phyloP scores from a whole-genome alignment of 2,797 vertebrate species.

The Lagocephalus sceleratus region DNA sequence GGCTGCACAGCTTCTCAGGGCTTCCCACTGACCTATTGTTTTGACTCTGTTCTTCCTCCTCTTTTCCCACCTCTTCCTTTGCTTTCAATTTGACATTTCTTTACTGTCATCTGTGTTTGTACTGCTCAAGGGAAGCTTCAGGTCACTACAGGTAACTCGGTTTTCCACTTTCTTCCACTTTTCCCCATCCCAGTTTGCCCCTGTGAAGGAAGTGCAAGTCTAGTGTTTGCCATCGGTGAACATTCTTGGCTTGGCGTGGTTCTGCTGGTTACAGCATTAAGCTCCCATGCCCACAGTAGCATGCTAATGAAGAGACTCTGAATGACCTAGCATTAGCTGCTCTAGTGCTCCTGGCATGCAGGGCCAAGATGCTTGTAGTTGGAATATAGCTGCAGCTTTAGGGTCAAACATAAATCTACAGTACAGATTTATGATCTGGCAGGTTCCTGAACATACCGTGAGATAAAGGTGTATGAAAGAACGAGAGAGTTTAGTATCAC shows the following conservation, averaged over 20 bases:
- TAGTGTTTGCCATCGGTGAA: conserved; percentile 42
- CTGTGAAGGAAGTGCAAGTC: conserved; percentile 25
- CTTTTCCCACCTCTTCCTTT: conserved; percentile 51
- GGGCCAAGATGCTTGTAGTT: conserved; percentile 55
- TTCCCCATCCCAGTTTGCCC: conserved; percentile 19
- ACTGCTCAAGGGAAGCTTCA: conserved; percentile 96
- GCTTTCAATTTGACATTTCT: conserved; percentile 65
- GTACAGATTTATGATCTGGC: conserved; percentile 7
- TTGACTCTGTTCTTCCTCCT: conserved; percentile 51
- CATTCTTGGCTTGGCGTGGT: conserved; percentile 47
- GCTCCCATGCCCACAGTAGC: conserved; percentile 55
- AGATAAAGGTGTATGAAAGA: conserved; percentile 15
- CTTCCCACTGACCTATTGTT: conserved; percentile 62
- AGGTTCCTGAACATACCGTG: conserved; percentile 10
- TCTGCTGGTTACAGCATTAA: conserved; percentile 38
- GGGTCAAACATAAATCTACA: not conserved
- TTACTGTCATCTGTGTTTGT: conserved; percentile 65
- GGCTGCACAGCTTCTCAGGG: conserved; percentile 36
- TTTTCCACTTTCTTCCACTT: conserved; percentile 50
- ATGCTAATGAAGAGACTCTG: conserved; percentile 67
- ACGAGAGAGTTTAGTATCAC: conserved; percentile 16
- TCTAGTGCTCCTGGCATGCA: conserved; percentile 55
- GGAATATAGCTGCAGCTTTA: conserved; percentile 38
- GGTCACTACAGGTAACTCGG: conserved; percentile 91
- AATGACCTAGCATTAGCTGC: conserved; percentile 59